A percentile compares a stretch with the other conserved stretches of the same genome.
Evolutionary conservation across 1,140 invertebrate species (phyloP).

Genomic region (Thereuonema tuberculata): DNA sequence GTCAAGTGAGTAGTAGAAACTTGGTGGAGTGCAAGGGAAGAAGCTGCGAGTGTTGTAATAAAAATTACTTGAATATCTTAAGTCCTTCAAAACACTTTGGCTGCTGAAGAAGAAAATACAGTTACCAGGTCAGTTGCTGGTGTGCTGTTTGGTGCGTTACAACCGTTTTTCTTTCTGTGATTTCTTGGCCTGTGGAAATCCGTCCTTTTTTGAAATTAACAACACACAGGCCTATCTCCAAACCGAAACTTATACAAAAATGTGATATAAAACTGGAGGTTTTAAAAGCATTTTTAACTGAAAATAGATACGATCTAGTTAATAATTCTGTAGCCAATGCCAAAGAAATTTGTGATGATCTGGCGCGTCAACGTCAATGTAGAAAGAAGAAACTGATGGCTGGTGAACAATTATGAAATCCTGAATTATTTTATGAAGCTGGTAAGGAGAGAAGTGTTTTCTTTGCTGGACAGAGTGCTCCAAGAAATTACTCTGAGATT

Average conservation of each 20-base stretch:
- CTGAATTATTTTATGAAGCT: background rate
- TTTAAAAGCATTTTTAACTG: background rate
- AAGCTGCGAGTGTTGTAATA: background rate
- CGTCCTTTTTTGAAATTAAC: background rate
- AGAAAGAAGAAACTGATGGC: background rate
- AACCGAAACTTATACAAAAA: background rate
- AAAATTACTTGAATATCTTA: background rate
- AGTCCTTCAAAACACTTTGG: background rate
- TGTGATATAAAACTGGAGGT: background rate
- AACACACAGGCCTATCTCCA: background rate
- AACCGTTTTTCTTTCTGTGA: background rate
- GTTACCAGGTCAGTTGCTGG: background rate
- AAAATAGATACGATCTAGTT: too few species aligned
- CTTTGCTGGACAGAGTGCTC: background rate
- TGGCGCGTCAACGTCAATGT: background rate
- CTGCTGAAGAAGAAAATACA: background rate
- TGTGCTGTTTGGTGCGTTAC: background rate
- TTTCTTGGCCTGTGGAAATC: background rate
- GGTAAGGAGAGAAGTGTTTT: background rate
- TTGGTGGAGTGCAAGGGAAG: background rate
- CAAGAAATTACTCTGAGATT: background rate
- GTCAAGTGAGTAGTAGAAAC: background rate
- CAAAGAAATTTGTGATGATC: background rate
- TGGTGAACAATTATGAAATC: background rate
- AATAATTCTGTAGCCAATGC: background rate